Evolutionary conservation across 2,888 invertebrate species (phyloP).

Genomic region (Anthophora plumipes): DNA sequence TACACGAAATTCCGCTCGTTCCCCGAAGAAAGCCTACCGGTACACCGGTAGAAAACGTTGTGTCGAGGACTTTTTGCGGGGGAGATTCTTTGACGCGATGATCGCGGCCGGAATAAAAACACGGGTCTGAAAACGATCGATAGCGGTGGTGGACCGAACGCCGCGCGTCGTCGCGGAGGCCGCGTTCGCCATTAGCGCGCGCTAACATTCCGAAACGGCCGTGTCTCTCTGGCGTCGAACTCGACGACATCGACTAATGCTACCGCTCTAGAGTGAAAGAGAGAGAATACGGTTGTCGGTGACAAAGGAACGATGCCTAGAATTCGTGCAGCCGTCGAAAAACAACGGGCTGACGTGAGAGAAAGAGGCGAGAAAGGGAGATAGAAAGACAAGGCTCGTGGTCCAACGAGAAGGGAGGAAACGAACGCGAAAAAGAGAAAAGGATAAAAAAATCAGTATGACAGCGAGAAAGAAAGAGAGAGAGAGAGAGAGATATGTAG

Average conservation of each 20-base stretch:
- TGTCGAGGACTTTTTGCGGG: conserved; percentile 24
- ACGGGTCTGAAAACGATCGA: conserved; percentile 24
- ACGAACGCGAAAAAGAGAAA: conserved; percentile 16
- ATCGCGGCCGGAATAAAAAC: conserved; percentile 34
- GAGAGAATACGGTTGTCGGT: conserved; percentile 12
- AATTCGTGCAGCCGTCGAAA: conserved; percentile 63
- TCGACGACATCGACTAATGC: conserved; percentile 30
- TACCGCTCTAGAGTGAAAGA: not conserved
- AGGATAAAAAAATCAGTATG: conserved; percentile 22
- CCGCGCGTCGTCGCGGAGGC: conserved; percentile 8
- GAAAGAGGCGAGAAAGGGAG: conserved; percentile 5
- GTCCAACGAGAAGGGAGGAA: conserved; percentile 1
- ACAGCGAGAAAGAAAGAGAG: not conserved
- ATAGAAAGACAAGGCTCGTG: not conserved
- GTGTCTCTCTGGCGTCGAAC: conserved; percentile 9
- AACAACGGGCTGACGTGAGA: conserved; percentile 41
- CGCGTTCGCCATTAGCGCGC: conserved; percentile 43
- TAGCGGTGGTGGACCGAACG: not conserved
- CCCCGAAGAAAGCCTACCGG: conserved; percentile 1
- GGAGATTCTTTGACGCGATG: conserved; percentile 40
- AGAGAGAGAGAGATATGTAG: no score
- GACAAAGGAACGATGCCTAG: conserved; percentile 61
- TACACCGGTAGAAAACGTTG: conserved; percentile 4
- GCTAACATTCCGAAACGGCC: conserved; percentile 23
- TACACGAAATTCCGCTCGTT: not conserved